Evolutionary conservation across 2,113 vertebrate species (phyloP).

Genomic region (Bucco capensis): DNA sequence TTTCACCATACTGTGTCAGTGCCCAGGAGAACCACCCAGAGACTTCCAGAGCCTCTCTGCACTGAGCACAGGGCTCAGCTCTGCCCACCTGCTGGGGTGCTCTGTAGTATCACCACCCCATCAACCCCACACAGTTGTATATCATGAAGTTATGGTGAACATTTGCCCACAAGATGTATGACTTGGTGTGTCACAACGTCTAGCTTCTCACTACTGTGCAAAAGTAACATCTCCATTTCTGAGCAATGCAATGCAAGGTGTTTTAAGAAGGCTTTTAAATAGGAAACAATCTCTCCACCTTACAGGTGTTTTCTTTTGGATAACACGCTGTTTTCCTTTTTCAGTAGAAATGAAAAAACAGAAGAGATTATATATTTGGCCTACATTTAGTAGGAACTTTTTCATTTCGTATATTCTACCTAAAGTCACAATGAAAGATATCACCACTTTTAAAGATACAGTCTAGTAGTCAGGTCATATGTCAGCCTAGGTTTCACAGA

Average conservation of each 20-base stretch:
- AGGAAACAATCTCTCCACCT: accelerated
- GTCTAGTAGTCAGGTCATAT: not conserved
- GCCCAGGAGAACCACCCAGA: not conserved
- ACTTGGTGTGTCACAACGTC: not conserved
- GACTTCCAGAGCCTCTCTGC: not conserved
- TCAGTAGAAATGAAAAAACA: not conserved
- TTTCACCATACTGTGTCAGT: not conserved
- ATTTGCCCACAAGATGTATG: not conserved
- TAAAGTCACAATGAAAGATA: not conserved
- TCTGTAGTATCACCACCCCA: not conserved
- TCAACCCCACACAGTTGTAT: accelerated
- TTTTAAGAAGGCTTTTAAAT: not conserved
- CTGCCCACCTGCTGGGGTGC: accelerated
- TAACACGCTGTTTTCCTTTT: not conserved
- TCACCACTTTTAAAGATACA: not conserved
- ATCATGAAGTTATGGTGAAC: not conserved
- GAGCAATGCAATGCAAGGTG: not conserved
- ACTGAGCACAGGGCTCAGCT: not conserved
- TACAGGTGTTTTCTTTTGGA: not conserved
- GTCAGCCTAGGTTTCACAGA: not conserved
- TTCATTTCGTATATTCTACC: not conserved
- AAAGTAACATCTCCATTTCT: not conserved
- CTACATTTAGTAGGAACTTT: not conserved
- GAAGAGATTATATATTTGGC: not conserved
- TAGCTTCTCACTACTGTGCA: not conserved